Percentiles rank a stretch among this genome's conserved stretches.
phyloP scores from a whole-genome alignment of 2,888 invertebrate species.

The Apocheima hispidaria region DNA sequence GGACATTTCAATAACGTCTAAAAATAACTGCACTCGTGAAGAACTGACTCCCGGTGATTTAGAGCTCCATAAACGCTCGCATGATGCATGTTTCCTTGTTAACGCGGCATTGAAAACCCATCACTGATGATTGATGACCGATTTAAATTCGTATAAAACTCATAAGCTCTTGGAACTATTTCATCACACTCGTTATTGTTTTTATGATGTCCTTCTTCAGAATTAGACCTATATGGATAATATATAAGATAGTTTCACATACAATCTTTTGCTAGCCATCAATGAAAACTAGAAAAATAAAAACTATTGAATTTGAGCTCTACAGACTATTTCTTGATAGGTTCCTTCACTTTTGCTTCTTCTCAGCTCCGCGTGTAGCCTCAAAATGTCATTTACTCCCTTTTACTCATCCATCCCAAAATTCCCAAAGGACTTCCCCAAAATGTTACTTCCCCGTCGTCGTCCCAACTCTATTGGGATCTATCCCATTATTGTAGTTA shows the following conservation, averaged over 20 bases:
- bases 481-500: too few relatives aligned
- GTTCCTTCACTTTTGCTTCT: too few relatives aligned
- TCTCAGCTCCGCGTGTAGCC: background rate
- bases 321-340: background rate
- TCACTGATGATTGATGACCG: constrained; percentile 32
- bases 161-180: background rate
- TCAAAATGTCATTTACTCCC: background rate
- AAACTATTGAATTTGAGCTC: too few relatives aligned
- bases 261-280: background rate
- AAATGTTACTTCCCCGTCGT: background rate
- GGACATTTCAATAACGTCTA: constrained; percentile 57
- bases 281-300: too few relatives aligned
- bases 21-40: constrained; percentile 54
- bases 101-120: constrained; percentile 39
- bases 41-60: constrained; percentile 54
- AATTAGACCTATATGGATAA: constrained; percentile 1
- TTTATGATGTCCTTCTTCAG: background rate
- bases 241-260: background rate
- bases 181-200: background rate
- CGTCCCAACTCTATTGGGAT: background rate
- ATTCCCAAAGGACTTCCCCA: background rate
- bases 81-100: constrained; percentile 48
- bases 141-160: constrained; percentile 14
- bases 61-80: constrained; percentile 55
- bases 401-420: background rate